Conservation (phyloP, 1,140 invertebrate genomes). For the Manduca sexta region DNA sequence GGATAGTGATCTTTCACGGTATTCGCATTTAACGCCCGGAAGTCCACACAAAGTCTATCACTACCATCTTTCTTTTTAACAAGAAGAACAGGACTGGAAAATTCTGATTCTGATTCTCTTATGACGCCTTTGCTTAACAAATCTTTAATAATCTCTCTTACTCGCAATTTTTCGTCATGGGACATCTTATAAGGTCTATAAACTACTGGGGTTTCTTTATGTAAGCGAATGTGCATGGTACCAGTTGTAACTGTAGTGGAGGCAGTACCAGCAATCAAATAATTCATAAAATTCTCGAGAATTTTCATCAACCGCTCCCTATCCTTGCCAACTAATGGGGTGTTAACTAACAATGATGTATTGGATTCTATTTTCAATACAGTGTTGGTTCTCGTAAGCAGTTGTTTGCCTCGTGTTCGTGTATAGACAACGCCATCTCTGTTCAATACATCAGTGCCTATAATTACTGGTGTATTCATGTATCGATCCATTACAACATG, state of each 20-base stretch:
- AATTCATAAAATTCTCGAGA: background rate
- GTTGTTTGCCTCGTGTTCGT: conserved; percentile 4
- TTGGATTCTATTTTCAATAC: background rate
- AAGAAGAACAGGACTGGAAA: conserved; percentile 19
- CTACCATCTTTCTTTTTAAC: conserved; percentile 29
- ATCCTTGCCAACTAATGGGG: too few species aligned
- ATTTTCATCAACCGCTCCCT: too few species aligned
- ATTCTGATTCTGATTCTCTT: conserved; percentile 30
- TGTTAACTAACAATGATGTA: too few species aligned
- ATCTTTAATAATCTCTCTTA: conserved; percentile 40
- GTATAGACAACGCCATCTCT: conserved; percentile 18
- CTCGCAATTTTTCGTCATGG: conserved; percentile 23
- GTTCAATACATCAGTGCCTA: conserved; percentile 25
- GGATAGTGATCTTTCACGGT: conserved; percentile 22
- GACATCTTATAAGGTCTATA: conserved; percentile 33
- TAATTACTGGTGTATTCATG: conserved; percentile 14
- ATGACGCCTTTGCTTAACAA: conserved; percentile 44
- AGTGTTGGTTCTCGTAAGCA: background rate
- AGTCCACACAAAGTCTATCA: conserved; percentile 23
- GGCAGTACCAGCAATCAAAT: conserved; percentile 11
- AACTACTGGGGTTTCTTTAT: conserved; percentile 1
- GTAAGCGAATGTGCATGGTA: conserved; percentile 11
- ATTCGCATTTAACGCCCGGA: conserved; percentile 19
- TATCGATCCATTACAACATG: conserved; percentile 8
- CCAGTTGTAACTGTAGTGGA: conserved; percentile 11